Evolutionary conservation across 2,888 invertebrate species (phyloP).

Genomic region (Odontomyia ornata): DNA sequence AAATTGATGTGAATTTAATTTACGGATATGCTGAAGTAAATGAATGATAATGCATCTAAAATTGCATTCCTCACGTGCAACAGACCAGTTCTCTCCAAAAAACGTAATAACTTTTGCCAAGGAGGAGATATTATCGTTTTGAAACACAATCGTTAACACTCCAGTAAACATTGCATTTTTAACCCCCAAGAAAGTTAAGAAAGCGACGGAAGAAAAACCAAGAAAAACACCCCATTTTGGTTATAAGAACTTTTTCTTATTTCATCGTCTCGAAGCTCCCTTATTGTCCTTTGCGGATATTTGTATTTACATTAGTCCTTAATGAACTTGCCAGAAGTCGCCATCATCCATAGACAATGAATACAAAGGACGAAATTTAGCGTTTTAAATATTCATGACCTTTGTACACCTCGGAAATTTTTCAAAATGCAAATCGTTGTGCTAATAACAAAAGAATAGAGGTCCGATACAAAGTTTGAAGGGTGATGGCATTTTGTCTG

Average conservation of each 20-base stretch:
- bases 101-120: no score
- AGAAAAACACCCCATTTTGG: not conserved
- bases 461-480: not conserved
- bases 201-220: not conserved
- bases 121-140: constrained; percentile 5
- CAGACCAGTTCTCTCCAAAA: no score
- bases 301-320: constrained; percentile 41
- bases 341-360: not conserved
- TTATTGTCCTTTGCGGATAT: constrained; percentile 41
- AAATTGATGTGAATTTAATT: no score
- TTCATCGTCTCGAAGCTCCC: not conserved
- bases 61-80: no score
- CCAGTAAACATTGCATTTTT: constrained; percentile 31
- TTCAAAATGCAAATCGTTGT: constrained; percentile 25
- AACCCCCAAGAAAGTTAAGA: not conserved
- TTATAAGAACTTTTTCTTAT: constrained; percentile 37
- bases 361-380: constrained; percentile 13
- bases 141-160: constrained; percentile 13
- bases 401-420: constrained; percentile 31
- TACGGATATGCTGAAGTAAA: no score
- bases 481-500: not conserved
- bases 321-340: constrained; percentile 40
- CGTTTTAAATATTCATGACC: constrained; percentile 40
- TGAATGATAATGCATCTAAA: no score
- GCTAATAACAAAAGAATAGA: constrained; percentile 17